Conservation (phyloP, 92 coral and sea anemone species). For the Epizoanthus fatuus region DNA sequence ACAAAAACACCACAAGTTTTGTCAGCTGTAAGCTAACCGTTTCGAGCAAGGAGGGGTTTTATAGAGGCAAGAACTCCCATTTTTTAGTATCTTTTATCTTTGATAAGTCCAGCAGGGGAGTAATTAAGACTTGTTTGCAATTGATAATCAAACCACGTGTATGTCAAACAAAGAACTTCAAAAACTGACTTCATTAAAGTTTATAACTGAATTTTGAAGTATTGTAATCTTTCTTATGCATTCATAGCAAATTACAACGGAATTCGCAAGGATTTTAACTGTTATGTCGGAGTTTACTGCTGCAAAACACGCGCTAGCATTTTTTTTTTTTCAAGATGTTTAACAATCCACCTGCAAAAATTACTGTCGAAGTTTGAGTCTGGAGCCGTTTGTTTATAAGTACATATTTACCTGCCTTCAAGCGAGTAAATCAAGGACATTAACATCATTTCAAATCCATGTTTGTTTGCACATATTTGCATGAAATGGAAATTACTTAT, state of each 20-base stretch:
- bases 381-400: not conserved
- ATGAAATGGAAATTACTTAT: not conserved
- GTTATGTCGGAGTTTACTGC: not conserved
- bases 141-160: constrained; percentile 48
- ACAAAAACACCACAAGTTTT: not conserved
- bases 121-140: constrained; percentile 15
- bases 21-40: not conserved
- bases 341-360: not conserved
- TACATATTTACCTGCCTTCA: constrained; percentile 40
- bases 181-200: constrained; percentile 28
- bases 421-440: not conserved
- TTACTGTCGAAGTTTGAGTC: not conserved
- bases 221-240: not conserved
- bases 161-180: constrained; percentile 43
- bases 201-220: constrained; percentile 11
- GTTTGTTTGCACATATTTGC: constrained; percentile 36
- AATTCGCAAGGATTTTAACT: not conserved
- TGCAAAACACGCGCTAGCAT: not conserved
- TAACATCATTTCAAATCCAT: constrained; percentile 23
- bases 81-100: constrained; percentile 4
- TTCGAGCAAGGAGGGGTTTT: not conserved
- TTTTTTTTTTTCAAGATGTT: not conserved
- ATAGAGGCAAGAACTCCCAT: not conserved
- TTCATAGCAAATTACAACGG: not conserved
- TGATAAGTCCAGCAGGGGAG: not conserved